Conservation (phyloP, 2,888 invertebrate genomes). For the Sesia apiformis region DNA sequence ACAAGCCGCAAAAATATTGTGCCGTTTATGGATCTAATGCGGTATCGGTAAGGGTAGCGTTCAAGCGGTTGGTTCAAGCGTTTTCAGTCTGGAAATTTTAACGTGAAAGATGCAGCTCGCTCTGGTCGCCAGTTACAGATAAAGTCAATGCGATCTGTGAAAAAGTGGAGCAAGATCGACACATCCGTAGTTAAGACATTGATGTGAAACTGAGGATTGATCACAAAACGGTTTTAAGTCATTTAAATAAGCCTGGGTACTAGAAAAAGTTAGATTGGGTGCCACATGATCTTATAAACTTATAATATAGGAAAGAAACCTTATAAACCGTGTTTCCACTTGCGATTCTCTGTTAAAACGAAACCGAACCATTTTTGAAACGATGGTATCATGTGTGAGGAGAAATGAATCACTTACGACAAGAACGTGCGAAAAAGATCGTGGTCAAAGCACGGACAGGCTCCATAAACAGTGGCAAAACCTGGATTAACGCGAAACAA, state of each 20-base stretch:
- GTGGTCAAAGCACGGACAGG: no score
- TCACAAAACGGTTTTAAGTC: neutral
- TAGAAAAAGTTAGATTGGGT: no score
- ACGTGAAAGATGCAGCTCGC: neutral
- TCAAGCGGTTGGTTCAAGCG: neutral
- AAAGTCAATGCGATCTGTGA: no score
- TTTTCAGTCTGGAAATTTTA: neutral
- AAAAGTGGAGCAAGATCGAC: neutral
- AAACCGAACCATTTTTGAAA: no score
- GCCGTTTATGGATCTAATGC: neutral
- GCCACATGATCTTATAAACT: no score
- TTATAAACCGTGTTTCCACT: no score
- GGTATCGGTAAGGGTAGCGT: neutral
- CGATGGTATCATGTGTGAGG: neutral
- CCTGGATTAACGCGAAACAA: no score
- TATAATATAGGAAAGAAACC: no score
- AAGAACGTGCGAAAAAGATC: no score
- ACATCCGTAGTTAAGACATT: neutral
- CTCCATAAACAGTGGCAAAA: no score
- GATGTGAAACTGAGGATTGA: neutral
- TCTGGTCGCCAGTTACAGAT: neutral
- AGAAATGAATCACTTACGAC: neutral
- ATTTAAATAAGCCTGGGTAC: no score
- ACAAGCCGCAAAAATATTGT: neutral
- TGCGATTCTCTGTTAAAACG: no score